Evolutionary conservation across 2,888 invertebrate genomes (phyloP), one percentile per base, ranked within the genome.

Genomic region (Limnephilus rhombicus): DNA sequence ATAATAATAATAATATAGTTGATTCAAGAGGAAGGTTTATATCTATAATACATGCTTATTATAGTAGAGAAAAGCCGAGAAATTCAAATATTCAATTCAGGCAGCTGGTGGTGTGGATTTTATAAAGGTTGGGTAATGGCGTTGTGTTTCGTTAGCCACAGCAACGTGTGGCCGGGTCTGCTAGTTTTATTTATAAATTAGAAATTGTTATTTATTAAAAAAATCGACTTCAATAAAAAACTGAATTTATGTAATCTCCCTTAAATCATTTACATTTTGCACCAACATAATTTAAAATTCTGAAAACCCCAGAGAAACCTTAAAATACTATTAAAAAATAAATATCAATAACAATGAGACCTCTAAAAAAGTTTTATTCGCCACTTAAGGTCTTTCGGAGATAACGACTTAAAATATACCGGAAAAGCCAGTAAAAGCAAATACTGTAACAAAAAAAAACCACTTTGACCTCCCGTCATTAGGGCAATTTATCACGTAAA

Each of bases 401-500:
- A n/a, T 68, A n/a, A 68, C 68, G 68, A 24, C 68, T 68, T 24
- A 68, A 68, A 68, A 68, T 68, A 24, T 68, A 5, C 68, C 68
- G 68, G 68, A 68, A 68, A 68, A 68, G 68, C 68, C 68, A 68
- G 68, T 68, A 68, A 68, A 68, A 68, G 68, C 68, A 68, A 68
- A 68, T 68, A 68, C 68, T 18, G 45, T 29, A 29, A 29, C 24
- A 41, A 34, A 89, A 89, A 89, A 80, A 31, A 80, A 34, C 34
- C 68, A 37, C 80, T 89, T 80, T 37, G 34, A 49, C 31, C 80
- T n/a, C 4, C 45, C 13, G 31, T 45, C 90, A 90, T 90, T 82
- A 90, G 82, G 49, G 81, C 90, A 82, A 90, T 90, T 90, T 90
- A 90, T 90, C 90, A 90, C 90, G 90, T 90, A 81, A 34, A 45